Conservation (phyloP, 1,140 invertebrate genomes). For the Acyrthosiphon pisum region DNA sequence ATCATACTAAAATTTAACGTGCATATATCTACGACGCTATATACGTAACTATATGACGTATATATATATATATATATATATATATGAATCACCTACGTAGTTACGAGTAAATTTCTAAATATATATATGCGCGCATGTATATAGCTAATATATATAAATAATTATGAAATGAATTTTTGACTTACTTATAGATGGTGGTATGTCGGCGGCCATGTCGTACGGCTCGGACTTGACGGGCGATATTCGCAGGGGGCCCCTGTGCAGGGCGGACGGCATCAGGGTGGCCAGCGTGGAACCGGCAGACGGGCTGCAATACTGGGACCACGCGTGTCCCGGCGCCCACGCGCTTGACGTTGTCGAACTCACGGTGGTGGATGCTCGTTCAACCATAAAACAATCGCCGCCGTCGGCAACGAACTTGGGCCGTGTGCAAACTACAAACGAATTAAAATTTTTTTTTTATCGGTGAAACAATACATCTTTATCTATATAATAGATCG, state of each 20-base stretch:
- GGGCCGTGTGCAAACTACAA: conserved; percentile 35
- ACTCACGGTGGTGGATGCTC: conserved; percentile 53
- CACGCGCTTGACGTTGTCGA: conserved; percentile 52
- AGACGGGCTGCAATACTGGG: conserved; percentile 51
- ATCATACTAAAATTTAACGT: background rate
- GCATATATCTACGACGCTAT: no score
- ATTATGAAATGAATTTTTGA: background rate
- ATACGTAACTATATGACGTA: background rate
- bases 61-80: no score
- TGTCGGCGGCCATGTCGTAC: conserved; percentile 54
- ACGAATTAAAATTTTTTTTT: conserved; percentile 5
- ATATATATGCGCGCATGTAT: background rate
- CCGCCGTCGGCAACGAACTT: conserved; percentile 13
- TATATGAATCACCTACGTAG: background rate
- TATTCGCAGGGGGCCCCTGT: conserved; percentile 53
- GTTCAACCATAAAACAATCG: conserved; percentile 51
- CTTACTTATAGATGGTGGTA: conserved; percentile 56
- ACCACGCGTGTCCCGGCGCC: conserved; percentile 56
- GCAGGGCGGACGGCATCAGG: conserved; percentile 57
- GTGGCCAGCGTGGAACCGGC: conserved; percentile 51
- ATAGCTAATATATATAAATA: background rate
- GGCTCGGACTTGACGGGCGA: conserved; percentile 54
- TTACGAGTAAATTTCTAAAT: background rate
- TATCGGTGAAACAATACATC: background rate
- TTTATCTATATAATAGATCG: background rate